phyloP scores from a whole-genome alignment of 2,888 invertebrate genomes.

The Brachypterus glaber region DNA sequence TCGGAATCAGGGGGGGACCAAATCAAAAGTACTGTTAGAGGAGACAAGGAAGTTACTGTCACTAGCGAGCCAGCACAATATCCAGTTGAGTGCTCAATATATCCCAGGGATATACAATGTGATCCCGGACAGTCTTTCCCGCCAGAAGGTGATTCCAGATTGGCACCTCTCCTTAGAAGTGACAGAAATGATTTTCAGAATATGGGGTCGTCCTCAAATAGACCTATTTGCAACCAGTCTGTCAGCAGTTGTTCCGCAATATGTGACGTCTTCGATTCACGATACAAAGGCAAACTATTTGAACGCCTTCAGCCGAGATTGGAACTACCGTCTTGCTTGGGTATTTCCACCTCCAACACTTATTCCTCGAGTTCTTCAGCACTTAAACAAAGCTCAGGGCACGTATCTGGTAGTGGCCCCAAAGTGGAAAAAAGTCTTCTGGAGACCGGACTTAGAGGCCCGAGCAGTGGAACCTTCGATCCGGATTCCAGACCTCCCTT shows the following conservation, averaged over 20 bases:
- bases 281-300: conserved; percentile 13
- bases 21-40: background rate
- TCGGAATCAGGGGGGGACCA: conserved; percentile 5
- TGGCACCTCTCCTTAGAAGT: conserved; percentile 16
- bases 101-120: conserved; percentile 18
- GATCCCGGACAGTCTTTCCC: conserved; percentile 16
- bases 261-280: conserved; percentile 8
- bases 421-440: conserved; percentile 26
- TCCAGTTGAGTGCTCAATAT: too few species aligned
- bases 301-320: conserved; percentile 16
- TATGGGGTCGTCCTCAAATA: conserved; percentile 15
- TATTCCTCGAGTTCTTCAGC: too few species aligned
- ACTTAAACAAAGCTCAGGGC: too few species aligned
- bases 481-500: conserved; percentile 11
- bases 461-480: conserved; percentile 23
- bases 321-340: conserved; percentile 17
- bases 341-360: conserved; percentile 28
- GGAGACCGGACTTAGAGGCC: conserved; percentile 25
- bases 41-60: background rate
- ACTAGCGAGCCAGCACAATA: background rate
- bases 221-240: conserved; percentile 18
- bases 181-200: conserved; percentile 12
- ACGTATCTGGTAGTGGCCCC: conserved; percentile 22
- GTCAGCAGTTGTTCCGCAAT: conserved; percentile 15
- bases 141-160: conserved; percentile 12